These are phyloP conservation scores for Aricia agestis DNA, from an alignment of 1,140 invertebrate species.

Conservation along the genomic window DNA sequence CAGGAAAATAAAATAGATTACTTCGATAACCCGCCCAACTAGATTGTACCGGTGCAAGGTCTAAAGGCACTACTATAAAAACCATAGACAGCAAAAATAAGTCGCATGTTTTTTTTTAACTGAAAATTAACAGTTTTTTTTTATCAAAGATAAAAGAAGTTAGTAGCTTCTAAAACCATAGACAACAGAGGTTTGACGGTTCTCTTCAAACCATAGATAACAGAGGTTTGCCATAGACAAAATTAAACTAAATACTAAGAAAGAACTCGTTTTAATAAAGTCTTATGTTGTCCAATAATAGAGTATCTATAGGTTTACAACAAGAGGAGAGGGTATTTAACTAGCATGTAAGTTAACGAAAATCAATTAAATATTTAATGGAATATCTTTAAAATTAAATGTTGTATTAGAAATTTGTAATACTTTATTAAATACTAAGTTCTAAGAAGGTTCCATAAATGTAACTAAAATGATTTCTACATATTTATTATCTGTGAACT, in stretches of 20 bases:
- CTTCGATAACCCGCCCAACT: slow-evolving; percentile 65
- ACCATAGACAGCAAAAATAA: neutral
- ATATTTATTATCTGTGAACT: neutral
- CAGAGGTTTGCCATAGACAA: neutral
- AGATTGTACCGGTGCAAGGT: neutral
- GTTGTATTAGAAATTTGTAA: slow-evolving; percentile 52
- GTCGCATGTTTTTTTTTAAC: too few relatives aligned
- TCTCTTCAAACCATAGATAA: neutral
- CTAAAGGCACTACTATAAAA: neutral
- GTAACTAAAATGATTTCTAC: neutral
- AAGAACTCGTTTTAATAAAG: neutral
- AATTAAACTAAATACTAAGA: slow-evolving; percentile 30
- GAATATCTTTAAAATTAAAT: slow-evolving; percentile 36
- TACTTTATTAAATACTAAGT: slow-evolving; percentile 58
- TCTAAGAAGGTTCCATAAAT: neutral
- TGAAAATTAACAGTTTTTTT: neutral
- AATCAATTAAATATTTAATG: slow-evolving; percentile 26
- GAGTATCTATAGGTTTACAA: too few relatives aligned
- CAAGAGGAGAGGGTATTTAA: neutral
- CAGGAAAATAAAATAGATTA: slow-evolving; percentile 54
- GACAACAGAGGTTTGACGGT: too few relatives aligned
- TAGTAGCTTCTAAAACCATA: too few relatives aligned
- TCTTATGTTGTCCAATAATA: neutral
- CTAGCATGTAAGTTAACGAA: neutral
- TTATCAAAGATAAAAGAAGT: neutral